Base-by-base conservation (phyloP, 2,113 vertebrate genomes). In the Anoplopoma fimbria region DNA sequence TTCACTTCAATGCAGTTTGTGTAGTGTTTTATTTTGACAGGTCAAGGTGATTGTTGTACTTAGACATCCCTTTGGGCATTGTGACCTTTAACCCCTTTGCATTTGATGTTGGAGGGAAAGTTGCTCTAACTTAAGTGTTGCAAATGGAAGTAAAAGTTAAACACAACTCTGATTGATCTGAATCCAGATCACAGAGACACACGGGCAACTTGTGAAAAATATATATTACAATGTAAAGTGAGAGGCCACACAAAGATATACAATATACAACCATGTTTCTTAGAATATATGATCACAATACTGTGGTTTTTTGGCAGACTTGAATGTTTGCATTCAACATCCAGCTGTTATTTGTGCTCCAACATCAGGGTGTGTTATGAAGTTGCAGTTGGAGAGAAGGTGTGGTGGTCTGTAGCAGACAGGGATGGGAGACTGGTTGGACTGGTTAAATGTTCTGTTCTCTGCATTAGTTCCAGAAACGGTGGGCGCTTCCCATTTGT, bases 41-140 rank as follows among this genome's bases (percentile, higher is more conserved):
- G 60, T 77, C 63, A 76, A n/a, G 27, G 49, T 71, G 7, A 45
- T 4, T 91, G 83, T 85, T 85, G n/a, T 87, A 72, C 69, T 31
- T 17, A 9, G 53, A 33, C 68, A 40, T 57, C 71, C 42, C 40
- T 14, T n/a, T 2, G 2, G 17, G n/a, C 23, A 47, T 1, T 38
- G 17, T 42, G 14, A 79, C 62, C 40, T 77, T 21, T 49, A 0
- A 47, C 31, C 21, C 6, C 2, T 25, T 49, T 75, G 38, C 2
- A 2, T 61, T 42, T 63, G 68, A 25, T 38, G 55, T n/a, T 58
- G 34, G 45, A 40, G 42, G 23, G 14, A 55, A 23, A 2, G 47
- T 53, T 57, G 60, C 42, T 57, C 25, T 21, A 29, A 64, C 5
- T 29, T 1, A 65, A 57, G 25, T 38, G 2, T 4, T 53, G 8